These are phyloP conservation scores for Condylura cristata DNA, from an alignment of 2,113 vertebrate species.

Conservation along the genomic window DNA sequence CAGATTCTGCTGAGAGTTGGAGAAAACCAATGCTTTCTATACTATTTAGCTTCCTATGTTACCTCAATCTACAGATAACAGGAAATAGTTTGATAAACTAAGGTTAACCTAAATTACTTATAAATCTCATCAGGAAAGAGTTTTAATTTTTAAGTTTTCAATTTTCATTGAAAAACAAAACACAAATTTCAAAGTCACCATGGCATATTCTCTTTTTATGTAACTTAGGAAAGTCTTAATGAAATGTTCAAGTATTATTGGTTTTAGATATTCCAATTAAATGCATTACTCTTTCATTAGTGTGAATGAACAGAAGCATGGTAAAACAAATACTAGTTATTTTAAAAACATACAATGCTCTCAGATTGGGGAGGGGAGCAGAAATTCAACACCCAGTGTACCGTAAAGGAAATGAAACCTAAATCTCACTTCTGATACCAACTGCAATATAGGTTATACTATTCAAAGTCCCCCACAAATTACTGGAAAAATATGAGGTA, in stretches of 20 bases:
- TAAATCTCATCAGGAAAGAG: slow-evolving; percentile 33
- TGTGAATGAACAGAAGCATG: slow-evolving; percentile 54
- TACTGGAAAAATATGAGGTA: slow-evolving; percentile 80
- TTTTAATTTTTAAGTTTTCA: slow-evolving; percentile 49
- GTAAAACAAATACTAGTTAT: slow-evolving; percentile 51
- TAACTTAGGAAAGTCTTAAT: slow-evolving; percentile 55
- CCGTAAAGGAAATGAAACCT: slow-evolving; percentile 74
- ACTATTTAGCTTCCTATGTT: slow-evolving; percentile 14
- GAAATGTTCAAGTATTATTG: background rate
- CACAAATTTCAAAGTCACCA: slow-evolving; percentile 59
- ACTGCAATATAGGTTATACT: slow-evolving; percentile 65
- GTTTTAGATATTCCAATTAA: slow-evolving; percentile 9
- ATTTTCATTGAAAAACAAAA: slow-evolving; percentile 63
- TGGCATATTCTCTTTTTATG: slow-evolving; percentile 34
- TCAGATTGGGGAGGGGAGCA: slow-evolving; percentile 46
- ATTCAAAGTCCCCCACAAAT: slow-evolving; percentile 59
- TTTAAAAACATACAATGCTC: slow-evolving; percentile 36
- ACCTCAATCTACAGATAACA: slow-evolving; percentile 23
- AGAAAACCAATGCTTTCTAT: background rate
- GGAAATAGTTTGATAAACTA: background rate
- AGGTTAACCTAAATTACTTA: slow-evolving; percentile 37
- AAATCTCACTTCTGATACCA: slow-evolving; percentile 58
- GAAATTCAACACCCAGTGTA: slow-evolving; percentile 59
- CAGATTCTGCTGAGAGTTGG: background rate
- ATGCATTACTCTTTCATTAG: slow-evolving; percentile 10